Percentiles rank a stretch among this genome's conserved stretches.
Conservation (phyloP, 2,113 vertebrate species). For the Seriola aureovittata region DNA sequence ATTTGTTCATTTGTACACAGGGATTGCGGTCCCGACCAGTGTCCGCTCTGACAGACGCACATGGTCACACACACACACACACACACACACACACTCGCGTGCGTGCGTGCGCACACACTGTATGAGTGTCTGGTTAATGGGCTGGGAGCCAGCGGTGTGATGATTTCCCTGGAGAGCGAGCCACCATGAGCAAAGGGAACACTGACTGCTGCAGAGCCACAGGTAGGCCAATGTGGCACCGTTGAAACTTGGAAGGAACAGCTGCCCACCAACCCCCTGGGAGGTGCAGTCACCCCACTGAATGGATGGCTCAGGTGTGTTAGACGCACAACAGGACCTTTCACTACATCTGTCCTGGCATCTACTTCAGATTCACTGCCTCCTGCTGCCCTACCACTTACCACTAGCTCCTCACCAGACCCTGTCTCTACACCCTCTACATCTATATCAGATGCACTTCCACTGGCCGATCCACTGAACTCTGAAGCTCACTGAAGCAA, state of each 20-base stretch:
- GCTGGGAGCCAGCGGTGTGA: slow-evolving; percentile 60
- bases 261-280: slow-evolving; percentile 77
- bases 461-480: neutral
- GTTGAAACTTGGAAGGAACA: slow-evolving; percentile 70
- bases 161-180: slow-evolving; percentile 75
- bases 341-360: slow-evolving; percentile 50
- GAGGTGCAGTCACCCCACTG: slow-evolving; percentile 51
- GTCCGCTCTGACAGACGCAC: slow-evolving; percentile 33
- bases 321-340: slow-evolving; percentile 59
- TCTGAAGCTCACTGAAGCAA: neutral
- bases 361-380: slow-evolving; percentile 47
- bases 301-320: slow-evolving; percentile 79
- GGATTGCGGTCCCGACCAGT: slow-evolving; percentile 47
- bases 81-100: neutral
- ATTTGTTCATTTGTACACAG: slow-evolving; percentile 67
- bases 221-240: slow-evolving; percentile 74
- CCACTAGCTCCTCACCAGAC: slow-evolving; percentile 55
- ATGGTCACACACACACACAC: neutral
- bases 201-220: slow-evolving; percentile 74
- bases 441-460: slow-evolving; percentile 19
- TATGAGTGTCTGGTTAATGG: slow-evolving; percentile 63
- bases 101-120: neutral
- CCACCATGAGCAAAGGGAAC: slow-evolving; percentile 63
- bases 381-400: slow-evolving; percentile 61
- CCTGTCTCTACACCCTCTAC: neutral